These are phyloP conservation scores for Chlamydotis undulata DNA, from an alignment of 2,113 vertebrate species.

Conservation along the genomic window DNA sequence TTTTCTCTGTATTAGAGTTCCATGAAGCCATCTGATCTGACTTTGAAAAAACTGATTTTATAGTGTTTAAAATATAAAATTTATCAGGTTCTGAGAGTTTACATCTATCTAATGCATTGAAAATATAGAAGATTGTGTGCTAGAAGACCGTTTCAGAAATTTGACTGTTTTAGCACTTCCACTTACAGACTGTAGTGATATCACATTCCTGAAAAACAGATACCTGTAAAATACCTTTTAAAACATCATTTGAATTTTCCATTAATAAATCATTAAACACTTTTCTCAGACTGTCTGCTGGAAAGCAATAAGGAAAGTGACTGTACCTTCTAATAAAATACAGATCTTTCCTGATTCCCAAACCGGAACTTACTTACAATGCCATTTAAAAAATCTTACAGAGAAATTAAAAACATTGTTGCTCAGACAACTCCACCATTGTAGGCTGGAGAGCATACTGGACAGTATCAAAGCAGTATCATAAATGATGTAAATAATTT, in stretches of 20 bases:
- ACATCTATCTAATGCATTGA: not conserved
- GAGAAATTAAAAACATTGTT: not conserved
- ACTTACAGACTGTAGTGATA: not conserved
- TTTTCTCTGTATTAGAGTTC: not conserved
- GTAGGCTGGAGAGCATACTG: not conserved
- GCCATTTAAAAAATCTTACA: not conserved
- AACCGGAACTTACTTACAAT: not conserved
- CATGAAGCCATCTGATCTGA: not conserved
- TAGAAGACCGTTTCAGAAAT: conserved; percentile 9
- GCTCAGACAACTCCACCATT: not conserved
- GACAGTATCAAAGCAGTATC: not conserved
- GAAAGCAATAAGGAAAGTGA: not conserved
- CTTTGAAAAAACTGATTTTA: not conserved
- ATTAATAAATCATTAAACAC: conserved; percentile 18
- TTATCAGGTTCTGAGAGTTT: not conserved
- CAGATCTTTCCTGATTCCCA: not conserved
- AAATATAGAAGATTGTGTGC: not conserved
- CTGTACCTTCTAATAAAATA: not conserved
- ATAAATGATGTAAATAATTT: not conserved
- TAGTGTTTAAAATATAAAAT: not conserved
- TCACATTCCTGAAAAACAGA: not conserved
- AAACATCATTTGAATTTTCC: not conserved
- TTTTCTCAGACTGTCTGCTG: conserved; percentile 5
- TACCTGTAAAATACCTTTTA: not conserved
- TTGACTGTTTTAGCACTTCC: conserved; percentile 38